Evolutionary conservation across 2,113 vertebrate genomes (phyloP), one percentile per base, ranked within the genome.

Genomic region (Orthochromis malagaraziensis): DNA sequence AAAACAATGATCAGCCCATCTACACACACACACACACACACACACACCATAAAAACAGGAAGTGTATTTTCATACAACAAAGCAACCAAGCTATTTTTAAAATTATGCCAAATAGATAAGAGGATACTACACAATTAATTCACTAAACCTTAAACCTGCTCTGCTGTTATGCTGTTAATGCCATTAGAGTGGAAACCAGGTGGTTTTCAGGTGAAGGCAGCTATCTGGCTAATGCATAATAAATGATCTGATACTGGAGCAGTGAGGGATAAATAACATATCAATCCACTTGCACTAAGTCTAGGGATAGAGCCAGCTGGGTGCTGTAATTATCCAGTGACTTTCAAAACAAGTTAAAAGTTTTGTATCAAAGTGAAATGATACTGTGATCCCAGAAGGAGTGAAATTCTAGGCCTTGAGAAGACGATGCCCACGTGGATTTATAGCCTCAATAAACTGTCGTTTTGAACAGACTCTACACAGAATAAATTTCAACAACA

Each of bases 161-260:
- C 21, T 54, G 17, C 29, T 77, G n/a, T 16, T 42, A 11, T 24
- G 10, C 7, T 47, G 75, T 21, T 65, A 11, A 60, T 86, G 63
- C 65, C 65, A 84, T 87, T 82, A 70, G 1, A 5, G 57, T 45
- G 58, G 75, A 75, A 90, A 92, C 92, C 95, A 96, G 95, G 92
- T 95, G 95, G 92, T 92, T 94, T 94, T 90, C 93, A 91, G 86
- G 89, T 87, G 77, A 83, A 75, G 91, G 87, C 90, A 92, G 91
- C 86, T 84, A 89, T 33, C 80, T 33, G 54, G 21, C 84, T 91
- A 3, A 8, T 96, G 89, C 94, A 95, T 96, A 92, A 95, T 94
- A 60, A 24, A 95, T 94, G 94, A 93, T 82, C 82, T 95, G 94
- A 95, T 92, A 95, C 92, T 86, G 91, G 94, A 96, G 94, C 81